Base-by-base conservation (phyloP, 2,888 invertebrate species). In the Mayetiola destructor region DNA sequence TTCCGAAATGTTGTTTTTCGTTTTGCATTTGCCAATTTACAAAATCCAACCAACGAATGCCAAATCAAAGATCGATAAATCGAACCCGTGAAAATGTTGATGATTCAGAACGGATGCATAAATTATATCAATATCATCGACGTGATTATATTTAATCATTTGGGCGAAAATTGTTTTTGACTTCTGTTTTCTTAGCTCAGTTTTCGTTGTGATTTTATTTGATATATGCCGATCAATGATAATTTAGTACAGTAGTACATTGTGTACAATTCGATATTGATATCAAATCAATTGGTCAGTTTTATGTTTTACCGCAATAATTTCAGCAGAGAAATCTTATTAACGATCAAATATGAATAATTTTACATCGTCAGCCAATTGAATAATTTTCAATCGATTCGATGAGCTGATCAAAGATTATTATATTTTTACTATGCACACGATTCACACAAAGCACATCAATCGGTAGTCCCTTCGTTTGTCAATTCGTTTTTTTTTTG, bases 151-250 rank as follows among this genome's bases (percentile, higher is more conserved):
- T 14, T 48, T 27, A 27, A 48, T 8, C 48, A n/a, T 48, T 48
- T 48, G 27, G n/a, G 48, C 23, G 27, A 53, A 53, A 32, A 53
- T 53, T 53, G 53, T n/a, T 30, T 32, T 53, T 12, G 32, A 53
- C 53, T 53, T 53, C 53, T 53, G 53, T 53, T 48, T 48, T 27
- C 3, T 6, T 23, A 16, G 23, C 27, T 16, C 6, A 27, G n/a
- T n/a, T n/a, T n/a, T n/a, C n/a, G n/a, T n/a, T n/a, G n/a, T n/a
- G n/a, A n/a, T n/a, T n/a, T n/a, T n/a, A n/a, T n/a, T n/a, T n/a
- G n/a, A n/a, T n/a, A n/a, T n/a, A n/a, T n/a, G n/a, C n/a, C n/a
- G n/a, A n/a, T n/a, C n/a, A n/a, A n/a, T n/a, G n/a, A n/a, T n/a
- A n/a, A n/a, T n/a, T n/a, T n/a, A n/a, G n/a, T n/a, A n/a, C n/a